Evolutionary conservation across 2,113 vertebrate genomes (phyloP), one percentile per base, ranked within the genome.

Genomic region (Elephantulus edwardii): DNA sequence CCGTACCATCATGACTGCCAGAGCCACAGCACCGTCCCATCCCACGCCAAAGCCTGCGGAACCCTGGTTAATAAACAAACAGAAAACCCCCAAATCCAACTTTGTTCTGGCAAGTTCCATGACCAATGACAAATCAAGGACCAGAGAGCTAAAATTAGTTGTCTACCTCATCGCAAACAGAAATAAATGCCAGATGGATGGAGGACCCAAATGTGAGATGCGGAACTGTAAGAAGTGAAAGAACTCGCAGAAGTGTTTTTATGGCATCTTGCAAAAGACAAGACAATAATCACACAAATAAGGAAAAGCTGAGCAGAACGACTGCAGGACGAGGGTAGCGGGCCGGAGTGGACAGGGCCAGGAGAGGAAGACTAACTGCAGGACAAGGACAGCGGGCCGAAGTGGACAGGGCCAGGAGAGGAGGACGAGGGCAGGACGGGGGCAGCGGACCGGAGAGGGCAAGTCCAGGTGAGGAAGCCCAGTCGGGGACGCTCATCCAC

Each of bases 131-230:
- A 26, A 70, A 91, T 35, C 83, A 70, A 79, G 14, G 42, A 72
- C 74, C 52, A 19, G 13, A 40, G 28, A 83, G 91, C 79, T 76
- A 92, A 88, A 93, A 86, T 84, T 86, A 91, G 92, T 58, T 17
- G 77, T 81, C 88, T 78, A 86, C 88, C 93, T 96, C 95, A 62
- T 40, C 0, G 0, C 86, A 62, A 71, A 86, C 87, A 86, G 40
- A 92, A 92, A 92, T 70, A 81, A 80, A 72, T 74, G 72, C 93
- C 95, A 95, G 93, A 94, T 92, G 91, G 93, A 91, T 56, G 2
- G 30, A 66, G 92, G 83, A 58, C 52, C 40, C 80, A 60, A 56
- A 48, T 17, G 77, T 46, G 81, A 74, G 54, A 82, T 12, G 81
- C 42, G 60, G 84, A 88, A 54, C 84, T 64, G 79, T 83, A 60